Conservation (phyloP, 1,140 invertebrate species). For the Ips nitidus region DNA sequence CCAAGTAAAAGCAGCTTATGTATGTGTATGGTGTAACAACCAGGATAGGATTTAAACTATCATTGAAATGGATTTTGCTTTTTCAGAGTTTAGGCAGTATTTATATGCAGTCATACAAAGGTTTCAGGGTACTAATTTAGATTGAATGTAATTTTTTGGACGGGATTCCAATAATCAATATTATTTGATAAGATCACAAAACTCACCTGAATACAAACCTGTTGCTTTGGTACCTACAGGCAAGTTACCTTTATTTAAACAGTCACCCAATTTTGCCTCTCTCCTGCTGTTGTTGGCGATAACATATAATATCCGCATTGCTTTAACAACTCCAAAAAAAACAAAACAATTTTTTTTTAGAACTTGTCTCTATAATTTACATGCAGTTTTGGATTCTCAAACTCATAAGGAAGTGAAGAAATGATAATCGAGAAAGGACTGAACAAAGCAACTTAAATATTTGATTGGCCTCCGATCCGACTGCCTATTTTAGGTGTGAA, state of each 20-base stretch:
- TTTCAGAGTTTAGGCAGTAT: too few relatives aligned
- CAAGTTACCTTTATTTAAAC: constrained; percentile 10
- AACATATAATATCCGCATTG: constrained; percentile 3
- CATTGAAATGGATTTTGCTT: too few relatives aligned
- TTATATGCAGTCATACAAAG: too few relatives aligned
- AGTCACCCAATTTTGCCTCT: constrained; percentile 32
- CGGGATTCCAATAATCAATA: too few relatives aligned
- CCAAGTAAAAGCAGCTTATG: constrained; percentile 31
- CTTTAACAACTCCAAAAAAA: not conserved
- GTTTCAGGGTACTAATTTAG: too few relatives aligned
- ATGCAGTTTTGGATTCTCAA: not conserved
- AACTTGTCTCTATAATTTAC: too few relatives aligned
- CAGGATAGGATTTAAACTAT: too few relatives aligned
- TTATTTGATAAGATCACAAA: too few relatives aligned
- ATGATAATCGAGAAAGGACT: constrained; percentile 21
- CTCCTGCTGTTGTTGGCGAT: constrained; percentile 2
- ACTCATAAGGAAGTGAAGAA: constrained; percentile 21
- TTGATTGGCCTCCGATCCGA: constrained; percentile 22
- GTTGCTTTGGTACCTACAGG: not conserved
- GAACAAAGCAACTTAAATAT: constrained; percentile 27
- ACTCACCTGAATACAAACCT: too few relatives aligned
- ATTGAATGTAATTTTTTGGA: too few relatives aligned
- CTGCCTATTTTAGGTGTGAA: constrained; percentile 34
- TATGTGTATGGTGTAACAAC: not conserved
- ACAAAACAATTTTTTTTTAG: too few relatives aligned